phyloP scores from a whole-genome alignment of 2,797 vertebrate genomes.

The Onychomys arenicola region DNA sequence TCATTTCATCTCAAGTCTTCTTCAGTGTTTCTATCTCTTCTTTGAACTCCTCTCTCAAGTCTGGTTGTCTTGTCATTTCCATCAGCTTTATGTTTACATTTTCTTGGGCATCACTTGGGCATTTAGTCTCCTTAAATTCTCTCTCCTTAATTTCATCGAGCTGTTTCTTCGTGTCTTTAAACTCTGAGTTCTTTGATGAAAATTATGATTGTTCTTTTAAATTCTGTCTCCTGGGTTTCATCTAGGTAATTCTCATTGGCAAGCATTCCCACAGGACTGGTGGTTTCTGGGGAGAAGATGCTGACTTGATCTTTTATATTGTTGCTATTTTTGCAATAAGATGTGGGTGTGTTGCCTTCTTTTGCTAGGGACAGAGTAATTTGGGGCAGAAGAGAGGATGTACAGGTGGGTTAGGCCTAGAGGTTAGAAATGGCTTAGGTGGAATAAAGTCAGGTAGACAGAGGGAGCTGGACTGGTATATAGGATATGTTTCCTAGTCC shows the following conservation, averaged over 20 bases:
- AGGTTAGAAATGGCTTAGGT: neutral
- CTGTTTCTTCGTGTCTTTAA: neutral
- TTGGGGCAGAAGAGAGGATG: neutral
- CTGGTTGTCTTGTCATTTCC: neutral
- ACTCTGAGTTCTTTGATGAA: neutral
- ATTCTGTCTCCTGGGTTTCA: neutral
- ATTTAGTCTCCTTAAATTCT: neutral
- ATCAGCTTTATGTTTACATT: neutral
- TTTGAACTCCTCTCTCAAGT: neutral
- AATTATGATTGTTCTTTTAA: neutral
- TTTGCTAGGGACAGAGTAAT: neutral
- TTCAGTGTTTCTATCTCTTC: neutral
- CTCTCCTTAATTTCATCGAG: neutral
- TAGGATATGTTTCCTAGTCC: neutral
- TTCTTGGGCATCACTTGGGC: neutral
- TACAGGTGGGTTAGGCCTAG: too few species aligned
- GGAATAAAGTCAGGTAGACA: neutral
- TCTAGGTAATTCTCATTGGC: neutral
- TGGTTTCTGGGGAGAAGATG: neutral
- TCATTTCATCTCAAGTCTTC: too few species aligned
- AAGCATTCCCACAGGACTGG: neutral
- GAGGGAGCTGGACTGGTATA: neutral
- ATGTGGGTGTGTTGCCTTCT: neutral
- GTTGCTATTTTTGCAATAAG: neutral
- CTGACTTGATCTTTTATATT: neutral